These are phyloP conservation scores for Callyntrura guangdongensis DNA, from an alignment of 2,888 invertebrate genomes.

Conservation along the genomic window DNA sequence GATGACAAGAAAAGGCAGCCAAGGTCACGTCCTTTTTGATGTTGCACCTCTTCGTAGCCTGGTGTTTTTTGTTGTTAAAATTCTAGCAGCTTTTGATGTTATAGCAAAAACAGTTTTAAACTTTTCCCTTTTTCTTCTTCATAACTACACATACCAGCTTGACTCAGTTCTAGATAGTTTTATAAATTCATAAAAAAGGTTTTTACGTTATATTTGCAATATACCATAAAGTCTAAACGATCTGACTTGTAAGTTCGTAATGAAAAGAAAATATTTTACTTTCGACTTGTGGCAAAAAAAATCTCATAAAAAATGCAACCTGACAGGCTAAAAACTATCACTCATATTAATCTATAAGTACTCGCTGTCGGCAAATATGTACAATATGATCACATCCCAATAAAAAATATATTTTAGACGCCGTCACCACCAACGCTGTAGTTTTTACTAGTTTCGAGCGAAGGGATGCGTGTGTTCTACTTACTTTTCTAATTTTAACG, in stretches of 20 bases:
- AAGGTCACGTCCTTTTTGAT: slow-evolving; percentile 53
- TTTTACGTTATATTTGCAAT: background rate
- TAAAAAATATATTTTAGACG: no score
- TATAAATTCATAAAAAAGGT: background rate
- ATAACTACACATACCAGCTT: background rate
- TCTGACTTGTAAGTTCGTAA: slow-evolving; percentile 25
- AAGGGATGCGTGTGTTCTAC: background rate
- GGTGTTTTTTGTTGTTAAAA: background rate
- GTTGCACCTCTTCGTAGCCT: background rate
- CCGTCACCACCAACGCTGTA: no score
- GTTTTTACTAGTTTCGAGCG: background rate
- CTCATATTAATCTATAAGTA: no score
- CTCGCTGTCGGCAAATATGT: no score
- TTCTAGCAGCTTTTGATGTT: background rate
- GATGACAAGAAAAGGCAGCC: slow-evolving; percentile 40
- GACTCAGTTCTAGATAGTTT: background rate
- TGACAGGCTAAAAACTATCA: background rate
- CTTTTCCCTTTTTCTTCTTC: background rate
- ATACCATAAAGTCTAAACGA: background rate
- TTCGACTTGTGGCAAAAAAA: background rate
- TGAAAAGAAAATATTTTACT: slow-evolving; percentile 63
- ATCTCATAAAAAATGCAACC: background rate
- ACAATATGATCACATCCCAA: no score
- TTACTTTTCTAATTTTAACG: background rate
- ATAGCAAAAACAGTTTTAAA: slow-evolving; percentile 10